Base-by-base conservation (phyloP, 2,888 invertebrate species). In the Eumacrocentrus americanus region DNA sequence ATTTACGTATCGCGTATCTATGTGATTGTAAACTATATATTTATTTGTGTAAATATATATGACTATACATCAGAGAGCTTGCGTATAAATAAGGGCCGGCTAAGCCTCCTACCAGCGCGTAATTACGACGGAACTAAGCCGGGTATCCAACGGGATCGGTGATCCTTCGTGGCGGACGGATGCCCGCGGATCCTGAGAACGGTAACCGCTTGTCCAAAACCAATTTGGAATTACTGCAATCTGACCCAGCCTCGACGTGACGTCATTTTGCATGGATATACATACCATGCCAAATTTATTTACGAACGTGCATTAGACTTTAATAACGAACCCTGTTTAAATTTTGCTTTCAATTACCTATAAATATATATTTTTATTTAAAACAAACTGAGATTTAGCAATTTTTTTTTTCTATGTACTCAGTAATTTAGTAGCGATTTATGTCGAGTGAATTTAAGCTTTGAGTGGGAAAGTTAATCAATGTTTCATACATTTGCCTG, bases 211-310 rank as follows among this genome's bases (percentile, higher is more conserved):
- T 62, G 66, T 62, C 70, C 69, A 68, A 77, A 77, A 76, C 70
- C 76, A 77, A 77, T 77, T 76, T 76, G 73, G 77, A 77, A 76
- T 77, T 77, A 75, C 75, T 75, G 72, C 71, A 69, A 73, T 60
- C 59, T 57, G 64, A 66, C 50, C 56, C 55, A 35, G 54, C 60
- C 38, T 63, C 35, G 38, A 51, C 60, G 56, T 58, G 54, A 47
- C 52, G 18, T 14, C 4, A 34, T 29, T 44, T 46, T 52, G 9
- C 22, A 56, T 35, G 25, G 22, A 53, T 38, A 14, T 40, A 22
- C 5, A 14, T 38, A 20, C 22, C 23, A 18, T 38, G n/a, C 20
- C 9, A 7, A 52, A 51, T 51, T 40, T 37, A 52, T 52, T 52
- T 23, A 47, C 16, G n/a, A 47, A 25, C 29, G 47, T 52, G 23